Conservation (phyloP, 2,888 invertebrate genomes). For the Quadriops clusia region DNA sequence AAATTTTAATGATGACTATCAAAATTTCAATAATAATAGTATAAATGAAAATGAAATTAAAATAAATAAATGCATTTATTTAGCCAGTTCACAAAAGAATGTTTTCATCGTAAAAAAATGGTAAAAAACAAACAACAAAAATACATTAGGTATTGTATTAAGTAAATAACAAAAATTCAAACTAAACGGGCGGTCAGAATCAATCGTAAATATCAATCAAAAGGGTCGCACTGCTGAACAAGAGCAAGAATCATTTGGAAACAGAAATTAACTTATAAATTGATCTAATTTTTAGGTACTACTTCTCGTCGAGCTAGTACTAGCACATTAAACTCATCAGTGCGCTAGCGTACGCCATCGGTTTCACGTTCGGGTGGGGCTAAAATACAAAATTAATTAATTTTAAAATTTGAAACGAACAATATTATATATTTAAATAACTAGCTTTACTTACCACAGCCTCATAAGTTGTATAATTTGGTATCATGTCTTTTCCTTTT, state of each 20-base stretch:
- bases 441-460: conserved; percentile 68
- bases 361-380: conserved; percentile 94
- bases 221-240: no score
- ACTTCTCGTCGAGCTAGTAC: conserved; percentile 32
- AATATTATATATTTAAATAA: conserved; percentile 10
- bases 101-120: conserved; percentile 4
- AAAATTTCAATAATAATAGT: no score
- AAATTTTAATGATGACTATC: no score
- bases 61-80: conserved; percentile 14
- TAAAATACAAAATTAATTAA: conserved; percentile 41
- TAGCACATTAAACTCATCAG: conserved; percentile 67
- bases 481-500: conserved; percentile 81
- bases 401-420: conserved; percentile 5
- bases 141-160: no score
- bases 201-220: no score
- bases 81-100: conserved; percentile 5
- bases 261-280: conserved; percentile 9
- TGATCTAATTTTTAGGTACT: conserved; percentile 13
- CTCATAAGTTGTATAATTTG: conserved; percentile 82
- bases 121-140: conserved; percentile 11
- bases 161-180: conserved; percentile 12
- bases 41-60: conserved; percentile 8
- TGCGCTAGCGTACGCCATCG: conserved; percentile 92
- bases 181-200: no score
- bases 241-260: no score